phyloP scores from a whole-genome alignment of 2,888 invertebrate genomes.

The Nymphalis polychloros region DNA sequence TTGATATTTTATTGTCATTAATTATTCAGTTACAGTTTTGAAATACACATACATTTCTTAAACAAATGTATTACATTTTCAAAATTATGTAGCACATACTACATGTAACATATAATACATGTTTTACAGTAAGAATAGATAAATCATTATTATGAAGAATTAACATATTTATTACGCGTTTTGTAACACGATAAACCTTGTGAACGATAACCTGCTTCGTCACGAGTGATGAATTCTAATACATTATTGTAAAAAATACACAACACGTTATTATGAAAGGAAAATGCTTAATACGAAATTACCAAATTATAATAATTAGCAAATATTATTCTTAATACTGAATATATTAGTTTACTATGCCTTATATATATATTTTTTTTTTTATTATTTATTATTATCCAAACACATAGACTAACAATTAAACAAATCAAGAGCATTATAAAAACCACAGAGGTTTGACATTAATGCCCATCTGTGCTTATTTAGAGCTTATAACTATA shows the following conservation, averaged over 20 bases:
- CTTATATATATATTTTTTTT: no score
- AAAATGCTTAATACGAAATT: background rate
- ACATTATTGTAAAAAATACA: background rate
- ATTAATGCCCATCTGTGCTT: no score
- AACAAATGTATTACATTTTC: background rate
- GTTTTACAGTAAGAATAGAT: no score
- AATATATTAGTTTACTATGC: no score
- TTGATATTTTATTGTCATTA: background rate
- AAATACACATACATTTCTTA: background rate
- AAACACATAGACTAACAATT: no score
- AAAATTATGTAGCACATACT: background rate
- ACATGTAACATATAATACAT: no score
- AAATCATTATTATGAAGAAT: background rate
- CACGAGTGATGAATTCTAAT: background rate
- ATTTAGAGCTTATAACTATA: no score
- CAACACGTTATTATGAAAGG: background rate
- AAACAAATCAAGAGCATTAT: no score
- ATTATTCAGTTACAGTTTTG: background rate
- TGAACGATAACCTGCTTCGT: slow-evolving; percentile 1
- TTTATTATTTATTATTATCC: no score
- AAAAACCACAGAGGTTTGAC: no score
- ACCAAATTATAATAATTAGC: background rate
- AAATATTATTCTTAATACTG: background rate
- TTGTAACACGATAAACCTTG: slow-evolving; percentile 2
- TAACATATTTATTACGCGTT: slow-evolving; percentile 3